Evolutionary conservation across 2,113 vertebrate genomes (phyloP).

Genomic region (Neotoma lepida): DNA sequence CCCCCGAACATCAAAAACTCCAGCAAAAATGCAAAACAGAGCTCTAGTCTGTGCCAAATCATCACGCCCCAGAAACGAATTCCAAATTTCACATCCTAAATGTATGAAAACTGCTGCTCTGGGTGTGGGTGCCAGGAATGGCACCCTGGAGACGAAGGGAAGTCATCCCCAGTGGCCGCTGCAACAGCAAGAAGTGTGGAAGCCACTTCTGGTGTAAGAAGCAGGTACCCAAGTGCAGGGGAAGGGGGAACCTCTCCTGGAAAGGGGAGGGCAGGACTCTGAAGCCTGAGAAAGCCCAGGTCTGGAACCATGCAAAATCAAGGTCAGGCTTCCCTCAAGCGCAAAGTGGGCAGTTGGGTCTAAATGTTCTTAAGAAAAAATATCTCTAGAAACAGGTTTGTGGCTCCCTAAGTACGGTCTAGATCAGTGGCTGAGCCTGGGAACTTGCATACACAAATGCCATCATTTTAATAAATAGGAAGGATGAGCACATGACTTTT

Average conservation of each 20-base stretch:
- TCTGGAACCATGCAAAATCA: background rate
- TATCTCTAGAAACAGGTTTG: background rate
- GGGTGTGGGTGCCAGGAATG: background rate
- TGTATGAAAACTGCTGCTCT: background rate
- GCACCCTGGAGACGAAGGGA: background rate
- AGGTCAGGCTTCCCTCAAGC: background rate
- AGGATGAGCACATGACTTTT: background rate
- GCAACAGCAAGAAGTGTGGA: background rate
- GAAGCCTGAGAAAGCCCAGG: background rate
- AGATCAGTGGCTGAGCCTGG: background rate
- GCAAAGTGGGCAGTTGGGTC: background rate
- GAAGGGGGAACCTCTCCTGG: background rate
- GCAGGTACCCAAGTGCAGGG: background rate
- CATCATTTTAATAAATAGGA: background rate
- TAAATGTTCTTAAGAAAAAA: background rate
- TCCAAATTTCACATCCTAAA: background rate
- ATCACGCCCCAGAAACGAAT: background rate
- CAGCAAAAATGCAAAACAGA: slow-evolving; percentile 41
- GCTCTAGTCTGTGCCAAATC: background rate
- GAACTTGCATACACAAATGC: background rate
- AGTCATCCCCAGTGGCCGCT: background rate
- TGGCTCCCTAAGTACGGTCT: background rate
- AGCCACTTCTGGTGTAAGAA: background rate
- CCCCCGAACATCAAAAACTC: slow-evolving; percentile 21
- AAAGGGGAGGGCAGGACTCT: slow-evolving; percentile 30